phyloP scores from a whole-genome alignment of 2,797 vertebrate species.

The Micromesistius poutassou region DNA sequence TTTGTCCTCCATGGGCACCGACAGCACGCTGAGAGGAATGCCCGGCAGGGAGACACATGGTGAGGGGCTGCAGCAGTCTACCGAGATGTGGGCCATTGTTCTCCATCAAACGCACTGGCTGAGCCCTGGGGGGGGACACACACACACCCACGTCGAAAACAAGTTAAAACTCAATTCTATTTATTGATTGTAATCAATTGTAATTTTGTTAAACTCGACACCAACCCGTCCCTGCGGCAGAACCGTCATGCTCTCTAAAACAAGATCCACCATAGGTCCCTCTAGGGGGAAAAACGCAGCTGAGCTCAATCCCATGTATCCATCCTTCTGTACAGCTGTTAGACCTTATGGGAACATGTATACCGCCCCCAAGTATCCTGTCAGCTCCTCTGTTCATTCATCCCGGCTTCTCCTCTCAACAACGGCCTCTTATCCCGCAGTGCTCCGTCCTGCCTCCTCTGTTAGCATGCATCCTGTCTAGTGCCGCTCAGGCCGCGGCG shows the following conservation, averaged over 20 bases:
- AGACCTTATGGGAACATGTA: not conserved
- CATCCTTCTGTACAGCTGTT: not conserved
- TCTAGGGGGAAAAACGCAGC: not conserved
- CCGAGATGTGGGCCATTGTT: constrained; percentile 81
- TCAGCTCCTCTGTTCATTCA: not conserved
- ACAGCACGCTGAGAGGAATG: constrained; percentile 86
- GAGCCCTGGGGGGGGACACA: constrained; percentile 42
- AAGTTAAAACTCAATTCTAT: not conserved
- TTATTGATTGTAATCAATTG: not conserved
- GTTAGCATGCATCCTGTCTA: not conserved
- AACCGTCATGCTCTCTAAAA: not conserved
- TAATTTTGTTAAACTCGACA: not conserved
- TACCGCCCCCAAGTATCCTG: too few species aligned
- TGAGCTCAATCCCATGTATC: not conserved
- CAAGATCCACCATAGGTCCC: not conserved
- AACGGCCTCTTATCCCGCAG: not conserved
- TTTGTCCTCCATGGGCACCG: constrained; percentile 87
- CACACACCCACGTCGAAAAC: not conserved
- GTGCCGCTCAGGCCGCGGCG: not conserved
- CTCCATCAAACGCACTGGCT: constrained; percentile 61
- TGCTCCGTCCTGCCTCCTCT: too few species aligned
- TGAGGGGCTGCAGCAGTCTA: constrained; percentile 76
- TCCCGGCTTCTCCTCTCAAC: not conserved
- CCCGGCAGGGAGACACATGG: constrained; percentile 85
- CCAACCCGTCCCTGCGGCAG: not conserved